Conservation (phyloP, 2,797 vertebrate genomes). For the Cuculus canorus region DNA sequence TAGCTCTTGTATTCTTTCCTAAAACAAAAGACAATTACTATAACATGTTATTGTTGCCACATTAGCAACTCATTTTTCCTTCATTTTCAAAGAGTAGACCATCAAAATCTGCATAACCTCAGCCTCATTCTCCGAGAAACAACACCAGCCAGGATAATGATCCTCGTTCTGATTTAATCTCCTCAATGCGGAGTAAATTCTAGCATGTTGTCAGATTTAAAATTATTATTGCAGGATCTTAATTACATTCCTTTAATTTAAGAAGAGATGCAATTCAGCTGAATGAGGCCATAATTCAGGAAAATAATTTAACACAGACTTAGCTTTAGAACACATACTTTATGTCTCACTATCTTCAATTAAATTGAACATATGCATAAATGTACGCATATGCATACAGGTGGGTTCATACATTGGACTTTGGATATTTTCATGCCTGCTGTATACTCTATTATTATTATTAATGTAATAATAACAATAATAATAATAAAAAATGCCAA, state of each 20-base stretch:
- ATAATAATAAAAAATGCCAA: neutral
- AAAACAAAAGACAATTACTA: slow-evolving; percentile 3
- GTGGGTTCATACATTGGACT: neutral
- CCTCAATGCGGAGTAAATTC: slow-evolving; percentile 11
- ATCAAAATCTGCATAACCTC: neutral
- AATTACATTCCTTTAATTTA: slow-evolving; percentile 12
- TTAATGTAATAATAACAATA: neutral
- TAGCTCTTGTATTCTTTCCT: neutral
- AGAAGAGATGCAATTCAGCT: neutral
- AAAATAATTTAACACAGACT: neutral
- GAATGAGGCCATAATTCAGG: neutral
- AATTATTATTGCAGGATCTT: slow-evolving; percentile 10
- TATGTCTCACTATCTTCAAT: neutral
- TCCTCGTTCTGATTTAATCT: slow-evolving; percentile 29
- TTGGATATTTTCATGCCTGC: neutral
- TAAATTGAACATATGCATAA: neutral
- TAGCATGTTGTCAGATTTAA: slow-evolving; percentile 14
- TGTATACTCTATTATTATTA: neutral
- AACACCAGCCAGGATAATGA: neutral
- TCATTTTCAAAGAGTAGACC: neutral
- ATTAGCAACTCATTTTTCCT: slow-evolving; percentile 11
- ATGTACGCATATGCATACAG: neutral
- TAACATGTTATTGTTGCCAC: neutral
- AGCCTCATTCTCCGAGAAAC: neutral
- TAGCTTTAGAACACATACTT: slow-evolving; percentile 6